Evolutionary conservation across 1,140 invertebrate genomes (phyloP).

Genomic region (Brachionus koreanus): DNA sequence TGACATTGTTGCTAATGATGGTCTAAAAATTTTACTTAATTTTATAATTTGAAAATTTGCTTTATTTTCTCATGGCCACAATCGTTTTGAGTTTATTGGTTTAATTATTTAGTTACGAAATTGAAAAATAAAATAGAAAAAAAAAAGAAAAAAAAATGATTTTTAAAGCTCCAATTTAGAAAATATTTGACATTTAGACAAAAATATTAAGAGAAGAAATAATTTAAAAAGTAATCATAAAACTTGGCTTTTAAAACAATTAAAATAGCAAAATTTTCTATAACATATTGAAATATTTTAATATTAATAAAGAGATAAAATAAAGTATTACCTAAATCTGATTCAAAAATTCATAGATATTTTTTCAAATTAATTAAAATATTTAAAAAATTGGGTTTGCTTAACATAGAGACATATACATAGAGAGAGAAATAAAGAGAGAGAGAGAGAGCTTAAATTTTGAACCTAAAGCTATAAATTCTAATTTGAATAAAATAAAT

Average conservation of each 20-base stretch:
- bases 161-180: neutral
- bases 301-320: constrained; percentile 9
- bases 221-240: constrained; percentile 27
- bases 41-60: neutral
- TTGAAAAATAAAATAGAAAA: neutral
- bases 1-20: neutral
- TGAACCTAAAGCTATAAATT: constrained; percentile 21
- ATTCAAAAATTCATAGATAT: constrained; percentile 9
- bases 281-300: constrained; percentile 29
- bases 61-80: neutral
- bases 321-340: constrained; percentile 39
- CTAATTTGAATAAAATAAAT: constrained; percentile 36
- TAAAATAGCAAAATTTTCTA: constrained; percentile 25
- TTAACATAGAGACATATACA: neutral
- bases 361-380: constrained; percentile 35
- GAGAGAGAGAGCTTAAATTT: neutral
- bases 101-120: neutral
- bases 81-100: neutral
- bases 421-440: neutral
- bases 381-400: constrained; percentile 11
- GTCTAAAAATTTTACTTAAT: neutral
- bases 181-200: constrained; percentile 14
- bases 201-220: constrained; percentile 10
- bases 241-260: constrained; percentile 33
- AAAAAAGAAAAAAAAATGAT: neutral